phyloP scores from a whole-genome alignment of 2,113 vertebrate species.

The Alces alces region DNA sequence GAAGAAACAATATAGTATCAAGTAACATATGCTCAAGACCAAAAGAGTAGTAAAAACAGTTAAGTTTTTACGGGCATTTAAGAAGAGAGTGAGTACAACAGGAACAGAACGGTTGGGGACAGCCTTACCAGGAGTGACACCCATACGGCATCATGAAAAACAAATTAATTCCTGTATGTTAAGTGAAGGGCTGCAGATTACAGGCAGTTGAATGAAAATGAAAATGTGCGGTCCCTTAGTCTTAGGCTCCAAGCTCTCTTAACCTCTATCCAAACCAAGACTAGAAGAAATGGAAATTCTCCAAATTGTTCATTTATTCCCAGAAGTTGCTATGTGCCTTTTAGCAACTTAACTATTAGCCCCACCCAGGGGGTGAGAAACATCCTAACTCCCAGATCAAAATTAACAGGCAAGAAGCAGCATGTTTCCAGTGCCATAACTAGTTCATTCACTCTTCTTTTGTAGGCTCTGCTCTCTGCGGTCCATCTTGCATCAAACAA shows the following conservation, averaged over 20 bases:
- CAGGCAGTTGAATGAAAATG: not conserved
- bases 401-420: not conserved
- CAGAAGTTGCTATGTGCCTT: not conserved
- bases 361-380: not conserved
- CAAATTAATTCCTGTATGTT: not conserved
- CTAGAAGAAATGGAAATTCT: not conserved
- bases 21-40: not conserved
- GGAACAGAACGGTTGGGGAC: not conserved
- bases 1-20: not conserved
- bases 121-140: not conserved
- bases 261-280: not conserved
- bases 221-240: not conserved
- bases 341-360: not conserved
- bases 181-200: not conserved
- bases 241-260: not conserved
- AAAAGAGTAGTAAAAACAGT: not conserved
- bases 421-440: not conserved
- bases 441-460: not conserved
- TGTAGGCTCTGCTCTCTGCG: not conserved
- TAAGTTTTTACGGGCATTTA: not conserved
- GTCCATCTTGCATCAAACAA: not conserved
- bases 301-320: not conserved
- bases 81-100: not conserved
- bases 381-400: not conserved
- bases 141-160: not conserved